Evolutionary conservation across 64 coral and sea anemone genomes (phyloP).

Genomic region (Porites australiensis): DNA sequence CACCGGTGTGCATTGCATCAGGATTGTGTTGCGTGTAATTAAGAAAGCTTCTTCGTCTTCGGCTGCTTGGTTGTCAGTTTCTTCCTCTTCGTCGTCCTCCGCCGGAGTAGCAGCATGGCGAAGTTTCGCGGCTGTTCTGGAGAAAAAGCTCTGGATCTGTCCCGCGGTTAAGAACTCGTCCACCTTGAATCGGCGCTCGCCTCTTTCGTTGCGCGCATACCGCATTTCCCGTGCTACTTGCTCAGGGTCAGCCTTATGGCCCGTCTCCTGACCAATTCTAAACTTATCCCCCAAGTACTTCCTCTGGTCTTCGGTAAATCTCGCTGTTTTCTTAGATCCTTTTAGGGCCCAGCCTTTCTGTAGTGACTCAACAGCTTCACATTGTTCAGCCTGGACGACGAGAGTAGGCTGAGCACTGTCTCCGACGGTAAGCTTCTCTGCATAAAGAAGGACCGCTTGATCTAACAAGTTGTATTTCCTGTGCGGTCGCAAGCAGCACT

Average conservation of each 20-base stretch:
- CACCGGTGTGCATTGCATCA: conserved; percentile 14
- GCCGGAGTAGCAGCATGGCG: not conserved
- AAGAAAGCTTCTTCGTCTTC: conserved; percentile 40
- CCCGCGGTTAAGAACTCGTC: conserved; percentile 39
- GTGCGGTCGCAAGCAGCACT: not conserved
- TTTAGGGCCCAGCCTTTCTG: conserved; percentile 56
- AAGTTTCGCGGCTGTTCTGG: conserved; percentile 55
- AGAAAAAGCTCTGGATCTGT: conserved; percentile 61
- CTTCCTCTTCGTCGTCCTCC: conserved; percentile 15
- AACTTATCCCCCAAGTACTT: conserved; percentile 60
- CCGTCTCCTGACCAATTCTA: conserved; percentile 53
- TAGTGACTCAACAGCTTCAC: not conserved
- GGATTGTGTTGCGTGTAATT: conserved; percentile 1
- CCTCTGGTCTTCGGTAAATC: conserved; percentile 39
- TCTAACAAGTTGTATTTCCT: conserved; percentile 46
- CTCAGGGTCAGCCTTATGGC: conserved; percentile 38
- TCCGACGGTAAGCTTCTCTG: not conserved
- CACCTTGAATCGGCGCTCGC: conserved; percentile 35
- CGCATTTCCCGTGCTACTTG: conserved; percentile 37
- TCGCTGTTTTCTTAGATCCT: conserved; percentile 5
- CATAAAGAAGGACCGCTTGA: not conserved
- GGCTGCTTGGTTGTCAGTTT: not conserved
- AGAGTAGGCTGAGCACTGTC: not conserved
- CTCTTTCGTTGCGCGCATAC: conserved; percentile 25
- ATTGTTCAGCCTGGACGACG: not conserved